These are phyloP conservation scores for Phycodurus eques DNA, from an alignment of 2,113 vertebrate genomes.

Conservation along the genomic window DNA sequence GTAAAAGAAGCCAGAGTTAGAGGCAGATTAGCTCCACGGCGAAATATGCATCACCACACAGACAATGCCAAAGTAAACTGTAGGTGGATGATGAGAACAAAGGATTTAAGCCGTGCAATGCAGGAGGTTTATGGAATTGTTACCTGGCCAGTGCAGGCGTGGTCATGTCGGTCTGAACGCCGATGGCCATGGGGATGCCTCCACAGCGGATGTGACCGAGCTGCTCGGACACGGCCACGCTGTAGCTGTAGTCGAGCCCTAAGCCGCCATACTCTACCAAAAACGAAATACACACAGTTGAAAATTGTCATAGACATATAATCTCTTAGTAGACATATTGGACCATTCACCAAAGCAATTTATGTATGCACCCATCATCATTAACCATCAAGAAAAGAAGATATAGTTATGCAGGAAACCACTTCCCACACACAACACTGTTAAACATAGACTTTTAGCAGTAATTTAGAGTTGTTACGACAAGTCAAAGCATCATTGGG, in stretches of 20 bases:
- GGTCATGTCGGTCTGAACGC: constrained; percentile 83
- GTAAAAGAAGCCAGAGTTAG: neutral
- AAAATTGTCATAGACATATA: no score
- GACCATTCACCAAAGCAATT: neutral
- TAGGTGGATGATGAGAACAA: neutral
- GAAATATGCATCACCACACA: neutral
- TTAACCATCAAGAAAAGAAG: no score
- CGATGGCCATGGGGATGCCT: constrained; percentile 84
- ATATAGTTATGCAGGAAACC: no score
- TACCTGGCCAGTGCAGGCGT: constrained; percentile 86
- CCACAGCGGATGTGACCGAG: constrained; percentile 80
- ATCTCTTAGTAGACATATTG: no score
- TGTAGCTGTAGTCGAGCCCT: constrained; percentile 87
- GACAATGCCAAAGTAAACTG: neutral
- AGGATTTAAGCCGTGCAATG: neutral
- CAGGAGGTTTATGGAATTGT: neutral
- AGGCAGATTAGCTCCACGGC: neutral
- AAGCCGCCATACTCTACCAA: constrained; percentile 82
- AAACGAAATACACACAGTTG: constrained; percentile 9
- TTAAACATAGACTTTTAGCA: neutral
- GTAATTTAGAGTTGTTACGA: neutral
- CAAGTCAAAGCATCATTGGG: no score
- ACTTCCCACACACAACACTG: neutral
- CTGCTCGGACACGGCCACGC: constrained; percentile 81
- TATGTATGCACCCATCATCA: no score